These are phyloP conservation scores for Harpalus rubripes DNA, from an alignment of 2,888 invertebrate species.

Conservation along the genomic window DNA sequence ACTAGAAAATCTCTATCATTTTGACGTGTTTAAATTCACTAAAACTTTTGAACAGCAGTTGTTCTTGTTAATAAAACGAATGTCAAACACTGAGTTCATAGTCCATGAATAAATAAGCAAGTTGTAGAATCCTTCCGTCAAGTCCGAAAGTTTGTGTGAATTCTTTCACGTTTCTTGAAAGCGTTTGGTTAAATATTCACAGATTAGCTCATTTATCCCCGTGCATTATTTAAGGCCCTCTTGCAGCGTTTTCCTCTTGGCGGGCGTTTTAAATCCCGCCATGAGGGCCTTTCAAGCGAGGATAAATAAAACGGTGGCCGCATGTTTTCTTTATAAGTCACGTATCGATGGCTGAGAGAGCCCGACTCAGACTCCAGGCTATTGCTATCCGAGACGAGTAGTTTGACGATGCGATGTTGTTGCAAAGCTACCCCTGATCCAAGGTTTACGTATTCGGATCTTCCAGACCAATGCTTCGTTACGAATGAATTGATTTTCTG, in stretches of 20 bases:
- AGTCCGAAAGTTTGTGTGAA: slow-evolving; percentile 32
- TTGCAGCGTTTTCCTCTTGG: slow-evolving; percentile 53
- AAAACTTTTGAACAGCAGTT: background rate
- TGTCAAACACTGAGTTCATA: slow-evolving; percentile 35
- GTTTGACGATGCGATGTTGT: slow-evolving; percentile 41
- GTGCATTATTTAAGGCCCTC: slow-evolving; percentile 58
- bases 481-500: slow-evolving; percentile 53
- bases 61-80: slow-evolving; percentile 36
- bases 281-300: slow-evolving; percentile 49
- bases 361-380: background rate
- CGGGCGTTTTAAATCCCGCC: slow-evolving; percentile 55
- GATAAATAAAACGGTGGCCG: slow-evolving; percentile 63
- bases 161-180: slow-evolving; percentile 55
- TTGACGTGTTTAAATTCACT: background rate
- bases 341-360: slow-evolving; percentile 63
- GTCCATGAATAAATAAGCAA: slow-evolving; percentile 54
- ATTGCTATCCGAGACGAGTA: slow-evolving; percentile 6
- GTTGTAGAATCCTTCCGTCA: slow-evolving; percentile 31
- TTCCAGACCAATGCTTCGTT: slow-evolving; percentile 47
- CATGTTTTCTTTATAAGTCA: slow-evolving; percentile 67
- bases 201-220: slow-evolving; percentile 65
- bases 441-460: slow-evolving; percentile 20
- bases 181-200: slow-evolving; percentile 63
- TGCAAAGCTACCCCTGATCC: slow-evolving; percentile 46
- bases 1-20: background rate